Conservation (phyloP, 2,113 vertebrate species). For the Passerina amoena region DNA sequence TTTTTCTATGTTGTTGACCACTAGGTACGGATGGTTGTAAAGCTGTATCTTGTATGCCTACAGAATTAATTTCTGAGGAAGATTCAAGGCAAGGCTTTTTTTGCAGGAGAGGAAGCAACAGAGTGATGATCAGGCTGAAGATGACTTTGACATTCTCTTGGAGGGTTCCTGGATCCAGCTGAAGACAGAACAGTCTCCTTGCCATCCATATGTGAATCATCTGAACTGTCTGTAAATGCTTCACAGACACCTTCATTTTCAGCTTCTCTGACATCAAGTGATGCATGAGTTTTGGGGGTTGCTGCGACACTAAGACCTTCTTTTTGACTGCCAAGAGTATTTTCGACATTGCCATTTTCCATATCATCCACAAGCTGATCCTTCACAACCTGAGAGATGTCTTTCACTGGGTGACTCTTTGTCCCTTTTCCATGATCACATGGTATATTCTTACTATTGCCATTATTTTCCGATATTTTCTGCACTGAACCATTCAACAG, state of each 20-base stretch:
- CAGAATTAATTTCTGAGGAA: slow-evolving; percentile 28
- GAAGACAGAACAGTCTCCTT: slow-evolving; percentile 64
- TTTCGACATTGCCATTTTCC: slow-evolving; percentile 94
- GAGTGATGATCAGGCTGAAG: slow-evolving; percentile 43
- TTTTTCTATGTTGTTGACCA: neutral
- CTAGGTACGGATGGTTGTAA: slow-evolving; percentile 21
- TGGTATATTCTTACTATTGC: slow-evolving; percentile 71
- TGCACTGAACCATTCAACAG: slow-evolving; percentile 77
- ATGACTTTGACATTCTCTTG: slow-evolving; percentile 54
- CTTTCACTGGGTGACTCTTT: slow-evolving; percentile 60
- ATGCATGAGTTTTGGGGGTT: slow-evolving; percentile 63
- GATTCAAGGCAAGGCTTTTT: slow-evolving; percentile 57
- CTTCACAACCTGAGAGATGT: slow-evolving; percentile 64
- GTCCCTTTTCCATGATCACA: slow-evolving; percentile 31
- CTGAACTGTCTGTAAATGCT: slow-evolving; percentile 58
- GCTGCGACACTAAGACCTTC: slow-evolving; percentile 57
- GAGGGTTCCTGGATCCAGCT: slow-evolving; percentile 68
- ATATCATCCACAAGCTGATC: slow-evolving; percentile 89
- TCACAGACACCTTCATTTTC: slow-evolving; percentile 66
- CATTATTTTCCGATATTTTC: slow-evolving; percentile 76
- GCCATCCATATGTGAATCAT: slow-evolving; percentile 47
- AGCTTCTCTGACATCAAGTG: slow-evolving; percentile 67
- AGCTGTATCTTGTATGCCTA: neutral
- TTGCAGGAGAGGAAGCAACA: slow-evolving; percentile 24
- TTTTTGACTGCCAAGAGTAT: slow-evolving; percentile 70